Conservation (phyloP, 2,113 vertebrate genomes). For the Pluvialis apricaria region DNA sequence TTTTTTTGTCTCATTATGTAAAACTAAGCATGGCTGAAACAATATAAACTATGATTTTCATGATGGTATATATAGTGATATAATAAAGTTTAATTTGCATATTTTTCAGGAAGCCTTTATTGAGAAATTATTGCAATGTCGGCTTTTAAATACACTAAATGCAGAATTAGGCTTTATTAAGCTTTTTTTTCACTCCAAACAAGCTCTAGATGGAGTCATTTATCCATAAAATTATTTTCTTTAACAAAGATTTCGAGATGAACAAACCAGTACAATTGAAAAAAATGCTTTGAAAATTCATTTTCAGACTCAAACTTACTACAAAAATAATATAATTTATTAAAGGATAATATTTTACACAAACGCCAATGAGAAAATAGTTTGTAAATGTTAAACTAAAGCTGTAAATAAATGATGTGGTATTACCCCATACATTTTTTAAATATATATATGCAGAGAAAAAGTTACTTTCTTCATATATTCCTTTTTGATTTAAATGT, state of each 20-base stretch:
- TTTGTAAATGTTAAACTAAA: slow-evolving; percentile 27
- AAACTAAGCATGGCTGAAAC: neutral
- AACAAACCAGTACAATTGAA: neutral
- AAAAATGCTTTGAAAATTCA: neutral
- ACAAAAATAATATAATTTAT: slow-evolving; percentile 4
- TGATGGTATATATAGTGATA: neutral
- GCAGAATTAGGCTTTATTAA: neutral
- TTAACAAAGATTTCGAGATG: neutral
- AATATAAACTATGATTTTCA: neutral
- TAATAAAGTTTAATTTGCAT: neutral
- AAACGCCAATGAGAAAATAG: neutral
- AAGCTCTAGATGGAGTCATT: slow-evolving; percentile 71
- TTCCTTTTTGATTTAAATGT: neutral
- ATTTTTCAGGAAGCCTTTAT: neutral
- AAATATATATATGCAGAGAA: neutral
- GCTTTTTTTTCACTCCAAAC: neutral
- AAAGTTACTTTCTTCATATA: neutral
- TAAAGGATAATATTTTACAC: slow-evolving; percentile 23
- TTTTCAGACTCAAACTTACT: slow-evolving; percentile 3
- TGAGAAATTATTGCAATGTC: neutral
- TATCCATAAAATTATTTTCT: slow-evolving; percentile 49
- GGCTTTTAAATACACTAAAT: neutral
- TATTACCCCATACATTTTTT: neutral
- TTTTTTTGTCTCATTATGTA: neutral
- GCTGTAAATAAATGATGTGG: neutral